Evolutionary conservation across 2,888 invertebrate genomes (phyloP).

Genomic region (Lepidocyrtoides sp.): DNA sequence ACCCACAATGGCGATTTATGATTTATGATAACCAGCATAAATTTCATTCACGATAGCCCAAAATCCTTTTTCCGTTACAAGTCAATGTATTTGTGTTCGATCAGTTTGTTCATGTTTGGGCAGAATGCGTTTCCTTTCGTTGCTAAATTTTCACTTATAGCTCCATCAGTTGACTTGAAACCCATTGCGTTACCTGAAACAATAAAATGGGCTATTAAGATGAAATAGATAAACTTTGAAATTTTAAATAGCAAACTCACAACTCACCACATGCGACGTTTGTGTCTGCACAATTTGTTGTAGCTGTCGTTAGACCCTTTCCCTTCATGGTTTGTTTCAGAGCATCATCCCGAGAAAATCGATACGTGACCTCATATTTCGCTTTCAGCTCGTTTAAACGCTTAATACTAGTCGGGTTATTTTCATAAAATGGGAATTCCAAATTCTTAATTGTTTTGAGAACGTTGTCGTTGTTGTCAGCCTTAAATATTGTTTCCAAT

Average conservation of each 20-base stretch:
- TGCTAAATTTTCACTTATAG: slow-evolving; percentile 75
- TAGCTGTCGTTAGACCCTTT: slow-evolving; percentile 61
- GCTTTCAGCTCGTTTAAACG: slow-evolving; percentile 52
- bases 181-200: slow-evolving; percentile 79
- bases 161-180: slow-evolving; percentile 71
- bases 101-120: slow-evolving; percentile 72
- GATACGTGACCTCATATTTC: slow-evolving; percentile 37
- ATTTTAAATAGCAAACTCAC: too few relatives aligned
- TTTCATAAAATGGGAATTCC: slow-evolving; percentile 77
- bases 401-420: slow-evolving; percentile 4
- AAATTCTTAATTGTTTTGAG: slow-evolving; percentile 50
- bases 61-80: too few relatives aligned
- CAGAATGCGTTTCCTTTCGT: slow-evolving; percentile 78
- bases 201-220: too few relatives aligned
- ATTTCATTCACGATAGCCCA: too few relatives aligned
- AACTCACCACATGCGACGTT: slow-evolving; percentile 75
- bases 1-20: too few relatives aligned
- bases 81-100: slow-evolving; percentile 59
- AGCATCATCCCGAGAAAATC: slow-evolving; percentile 75
- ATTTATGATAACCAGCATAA: too few relatives aligned
- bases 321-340: slow-evolving; percentile 69
- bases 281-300: slow-evolving; percentile 79
- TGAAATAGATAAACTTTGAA: too few relatives aligned
- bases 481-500: slow-evolving; percentile 67
- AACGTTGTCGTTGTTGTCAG: slow-evolving; percentile 31